phyloP scores from a whole-genome alignment of 2,888 invertebrate species.

The Limnephilus rhombicus region DNA sequence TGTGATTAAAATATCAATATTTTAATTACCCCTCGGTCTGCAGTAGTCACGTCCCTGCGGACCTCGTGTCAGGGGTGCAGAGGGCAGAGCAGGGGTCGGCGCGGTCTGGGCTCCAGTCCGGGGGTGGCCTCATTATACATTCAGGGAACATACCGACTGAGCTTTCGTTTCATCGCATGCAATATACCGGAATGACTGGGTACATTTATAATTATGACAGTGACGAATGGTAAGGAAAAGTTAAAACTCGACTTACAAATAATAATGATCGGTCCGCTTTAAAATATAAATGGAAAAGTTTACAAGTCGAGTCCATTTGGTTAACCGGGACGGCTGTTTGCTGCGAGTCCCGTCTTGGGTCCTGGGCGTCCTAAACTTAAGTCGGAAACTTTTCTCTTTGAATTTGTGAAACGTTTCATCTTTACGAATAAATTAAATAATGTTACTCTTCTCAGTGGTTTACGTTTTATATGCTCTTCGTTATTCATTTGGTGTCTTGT shows the following conservation, averaged over 20 bases:
- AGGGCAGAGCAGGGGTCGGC: conserved; percentile 45
- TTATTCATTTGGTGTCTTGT: background rate
- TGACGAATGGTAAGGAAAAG: conserved; percentile 64
- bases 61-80: conserved; percentile 38
- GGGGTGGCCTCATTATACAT: conserved; percentile 54
- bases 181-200: conserved; percentile 63
- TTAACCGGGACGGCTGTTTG: conserved; percentile 40
- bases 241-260: conserved; percentile 53
- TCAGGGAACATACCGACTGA: conserved; percentile 54
- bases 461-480: background rate
- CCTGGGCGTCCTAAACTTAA: conserved; percentile 24
- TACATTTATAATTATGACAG: conserved; percentile 66
- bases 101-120: conserved; percentile 44
- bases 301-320: conserved; percentile 46
- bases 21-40: conserved; percentile 51
- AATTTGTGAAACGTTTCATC: conserved; percentile 35
- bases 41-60: conserved; percentile 37
- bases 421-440: conserved; percentile 50
- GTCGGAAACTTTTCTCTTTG: conserved; percentile 51
- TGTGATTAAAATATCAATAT: conserved; percentile 56
- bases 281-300: conserved; percentile 50
- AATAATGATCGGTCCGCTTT: conserved; percentile 52
- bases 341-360: background rate
- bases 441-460: background rate
- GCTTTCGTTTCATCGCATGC: conserved; percentile 60